These are phyloP conservation scores for Bombyx huttoni DNA, from an alignment of 2,888 invertebrate genomes.

Conservation along the genomic window DNA sequence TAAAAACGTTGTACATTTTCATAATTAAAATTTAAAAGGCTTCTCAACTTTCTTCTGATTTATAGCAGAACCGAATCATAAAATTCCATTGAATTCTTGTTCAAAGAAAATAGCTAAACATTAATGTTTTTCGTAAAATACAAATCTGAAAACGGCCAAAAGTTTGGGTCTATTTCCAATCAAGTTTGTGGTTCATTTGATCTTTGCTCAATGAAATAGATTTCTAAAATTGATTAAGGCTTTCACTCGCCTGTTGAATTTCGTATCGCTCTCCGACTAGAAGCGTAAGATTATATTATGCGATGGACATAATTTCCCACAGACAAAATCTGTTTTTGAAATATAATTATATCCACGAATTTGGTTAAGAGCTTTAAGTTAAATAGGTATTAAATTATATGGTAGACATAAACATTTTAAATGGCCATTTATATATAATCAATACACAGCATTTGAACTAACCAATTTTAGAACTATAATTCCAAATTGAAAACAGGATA, in stretches of 20 bases:
- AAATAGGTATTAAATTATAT: too few relatives aligned
- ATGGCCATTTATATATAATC: too few relatives aligned
- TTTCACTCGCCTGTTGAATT: background rate
- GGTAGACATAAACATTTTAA: too few relatives aligned
- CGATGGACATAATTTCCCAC: background rate
- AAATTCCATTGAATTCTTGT: background rate
- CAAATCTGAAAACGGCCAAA: background rate
- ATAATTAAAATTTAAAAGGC: background rate
- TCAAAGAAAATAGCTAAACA: too few relatives aligned
- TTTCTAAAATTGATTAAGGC: background rate
- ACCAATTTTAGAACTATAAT: too few relatives aligned
- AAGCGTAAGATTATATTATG: background rate
- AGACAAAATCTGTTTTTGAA: background rate
- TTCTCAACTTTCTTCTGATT: background rate
- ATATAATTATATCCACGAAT: too few relatives aligned
- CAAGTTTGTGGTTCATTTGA: background rate
- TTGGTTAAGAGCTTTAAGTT: too few relatives aligned
- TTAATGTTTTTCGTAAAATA: background rate
- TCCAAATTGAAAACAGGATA: background rate
- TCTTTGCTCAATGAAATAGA: background rate
- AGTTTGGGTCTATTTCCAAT: background rate
- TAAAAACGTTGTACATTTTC: background rate
- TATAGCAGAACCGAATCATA: background rate
- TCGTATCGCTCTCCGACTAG: background rate
- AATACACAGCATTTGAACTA: too few relatives aligned